phyloP scores from a whole-genome alignment of 2,888 invertebrate species.

The Linyphia triangularis region DNA sequence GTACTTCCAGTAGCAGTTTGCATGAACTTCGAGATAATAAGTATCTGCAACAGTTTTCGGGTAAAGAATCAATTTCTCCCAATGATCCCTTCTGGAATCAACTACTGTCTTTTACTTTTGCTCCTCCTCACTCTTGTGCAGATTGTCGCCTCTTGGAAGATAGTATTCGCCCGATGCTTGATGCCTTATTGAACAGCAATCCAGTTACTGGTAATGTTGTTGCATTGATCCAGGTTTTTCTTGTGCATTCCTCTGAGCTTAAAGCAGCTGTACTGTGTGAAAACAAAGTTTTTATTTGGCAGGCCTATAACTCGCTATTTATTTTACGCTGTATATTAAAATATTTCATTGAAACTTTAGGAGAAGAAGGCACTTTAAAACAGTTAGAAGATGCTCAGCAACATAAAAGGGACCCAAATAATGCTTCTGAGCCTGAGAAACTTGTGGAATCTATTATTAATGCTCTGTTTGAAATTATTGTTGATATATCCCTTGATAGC shows the following conservation, averaged over 20 bases:
- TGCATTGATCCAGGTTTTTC: slow-evolving; percentile 91
- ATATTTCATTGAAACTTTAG: slow-evolving; percentile 93
- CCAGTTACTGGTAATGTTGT: slow-evolving; percentile 93
- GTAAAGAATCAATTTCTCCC: slow-evolving; percentile 88
- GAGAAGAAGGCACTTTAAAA: slow-evolving; percentile 91
- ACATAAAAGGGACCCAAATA: slow-evolving; percentile 53
- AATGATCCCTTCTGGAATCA: slow-evolving; percentile 97
- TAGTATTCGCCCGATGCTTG: slow-evolving; percentile 87
- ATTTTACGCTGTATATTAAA: slow-evolving; percentile 89
- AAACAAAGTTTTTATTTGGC: slow-evolving; percentile 90
- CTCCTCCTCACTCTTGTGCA: slow-evolving; percentile 82
- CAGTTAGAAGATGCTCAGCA: slow-evolving; percentile 83
- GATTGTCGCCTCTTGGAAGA: slow-evolving; percentile 91
- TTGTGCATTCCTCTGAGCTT: slow-evolving; percentile 89
- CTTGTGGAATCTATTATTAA: slow-evolving; percentile 87
- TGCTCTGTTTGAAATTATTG: slow-evolving; percentile 88
- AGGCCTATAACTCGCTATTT: slow-evolving; percentile 95
- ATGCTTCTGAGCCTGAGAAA: slow-evolving; percentile 61
- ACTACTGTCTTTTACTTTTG: slow-evolving; percentile 93
- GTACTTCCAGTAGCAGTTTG: slow-evolving; percentile 78
- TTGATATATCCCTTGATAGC: slow-evolving; percentile 90
- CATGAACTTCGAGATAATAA: slow-evolving; percentile 89
- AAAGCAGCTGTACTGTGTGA: slow-evolving; percentile 92
- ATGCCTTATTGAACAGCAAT: slow-evolving; percentile 89
- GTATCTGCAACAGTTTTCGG: slow-evolving; percentile 88